phyloP scores from a whole-genome alignment of 2,113 vertebrate species.

The Sialia sialis region DNA sequence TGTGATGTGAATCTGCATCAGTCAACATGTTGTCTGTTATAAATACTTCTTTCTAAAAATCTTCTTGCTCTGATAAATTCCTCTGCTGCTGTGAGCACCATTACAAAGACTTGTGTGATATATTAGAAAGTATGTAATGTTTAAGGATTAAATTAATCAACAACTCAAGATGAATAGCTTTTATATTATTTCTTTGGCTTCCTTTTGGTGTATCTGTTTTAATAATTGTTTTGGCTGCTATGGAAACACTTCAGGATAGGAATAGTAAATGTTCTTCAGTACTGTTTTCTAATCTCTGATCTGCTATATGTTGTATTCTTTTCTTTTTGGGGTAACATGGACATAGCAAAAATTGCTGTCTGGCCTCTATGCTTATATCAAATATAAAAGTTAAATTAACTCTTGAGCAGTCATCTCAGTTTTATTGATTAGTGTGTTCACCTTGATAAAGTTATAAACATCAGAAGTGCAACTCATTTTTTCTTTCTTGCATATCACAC shows the following conservation, averaged over 20 bases:
- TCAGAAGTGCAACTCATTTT: neutral
- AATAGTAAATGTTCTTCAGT: conserved; percentile 18
- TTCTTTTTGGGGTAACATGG: neutral
- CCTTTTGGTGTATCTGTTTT: conserved; percentile 9
- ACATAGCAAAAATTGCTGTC: neutral
- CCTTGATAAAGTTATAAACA: neutral
- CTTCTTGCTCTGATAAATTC: neutral
- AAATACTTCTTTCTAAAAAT: neutral
- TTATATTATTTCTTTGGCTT: neutral
- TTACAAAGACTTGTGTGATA: neutral
- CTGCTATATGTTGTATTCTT: neutral
- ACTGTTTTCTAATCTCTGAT: neutral
- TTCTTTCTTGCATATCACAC: neutral
- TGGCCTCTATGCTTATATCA: neutral
- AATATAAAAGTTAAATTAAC: neutral
- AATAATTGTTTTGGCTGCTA: conserved; percentile 57
- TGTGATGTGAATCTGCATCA: neutral
- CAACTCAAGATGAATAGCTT: neutral
- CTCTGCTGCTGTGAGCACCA: neutral
- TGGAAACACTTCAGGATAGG: conserved; percentile 48
- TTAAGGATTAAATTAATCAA: neutral
- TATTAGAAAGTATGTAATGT: neutral
- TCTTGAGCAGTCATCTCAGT: neutral
- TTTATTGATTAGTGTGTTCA: neutral
- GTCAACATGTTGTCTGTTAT: neutral